Evolutionary conservation across 2,113 vertebrate genomes (phyloP).

Genomic region (Etia nguti): DNA sequence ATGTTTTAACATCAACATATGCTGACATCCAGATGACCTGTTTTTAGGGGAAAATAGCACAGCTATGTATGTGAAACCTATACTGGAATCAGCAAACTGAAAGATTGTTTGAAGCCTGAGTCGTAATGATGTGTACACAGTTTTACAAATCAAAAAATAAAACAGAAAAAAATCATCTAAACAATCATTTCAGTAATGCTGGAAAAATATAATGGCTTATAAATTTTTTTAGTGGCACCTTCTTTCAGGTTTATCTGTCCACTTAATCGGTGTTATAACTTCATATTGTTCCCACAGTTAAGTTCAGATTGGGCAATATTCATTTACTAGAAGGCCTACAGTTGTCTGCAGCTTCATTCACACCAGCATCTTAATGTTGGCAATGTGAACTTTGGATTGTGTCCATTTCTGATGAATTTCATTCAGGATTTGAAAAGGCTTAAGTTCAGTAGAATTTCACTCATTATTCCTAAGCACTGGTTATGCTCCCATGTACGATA

Average conservation of each 20-base stretch:
- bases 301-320: neutral
- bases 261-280: neutral
- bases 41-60: neutral
- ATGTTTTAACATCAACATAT: neutral
- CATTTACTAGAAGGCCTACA: neutral
- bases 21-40: neutral
- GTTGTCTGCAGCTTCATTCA: neutral
- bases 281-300: neutral
- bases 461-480: neutral
- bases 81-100: neutral
- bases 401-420: neutral
- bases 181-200: neutral
- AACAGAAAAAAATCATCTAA: neutral
- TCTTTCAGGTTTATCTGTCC: neutral
- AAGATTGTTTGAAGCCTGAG: neutral
- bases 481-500: fast-evolving
- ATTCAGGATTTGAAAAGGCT: neutral
- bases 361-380: neutral
- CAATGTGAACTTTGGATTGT: neutral
- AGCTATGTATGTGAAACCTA: neutral
- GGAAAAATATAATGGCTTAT: neutral
- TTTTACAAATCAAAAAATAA: neutral
- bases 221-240: neutral
- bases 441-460: neutral
- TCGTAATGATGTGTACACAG: neutral